phyloP scores from a whole-genome alignment of 2,113 vertebrate genomes.

The Rhynchomys soricoides region DNA sequence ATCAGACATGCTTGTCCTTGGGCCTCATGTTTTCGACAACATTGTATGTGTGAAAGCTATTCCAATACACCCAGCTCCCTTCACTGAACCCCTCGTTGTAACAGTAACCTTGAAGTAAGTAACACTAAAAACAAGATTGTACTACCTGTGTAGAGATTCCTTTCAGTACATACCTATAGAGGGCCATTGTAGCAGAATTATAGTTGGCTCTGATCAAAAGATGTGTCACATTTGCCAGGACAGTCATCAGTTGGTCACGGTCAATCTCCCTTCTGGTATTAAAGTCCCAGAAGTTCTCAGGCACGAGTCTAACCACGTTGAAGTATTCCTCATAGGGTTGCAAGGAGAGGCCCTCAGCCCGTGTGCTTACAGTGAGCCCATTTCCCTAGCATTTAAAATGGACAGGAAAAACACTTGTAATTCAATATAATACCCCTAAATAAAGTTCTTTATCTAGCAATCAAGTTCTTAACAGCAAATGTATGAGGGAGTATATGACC shows the following conservation, averaged over 20 bases:
- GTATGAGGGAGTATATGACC: rapidly evolving
- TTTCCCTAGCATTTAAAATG: constrained; percentile 89
- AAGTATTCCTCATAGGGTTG: constrained; percentile 88
- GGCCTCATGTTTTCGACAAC: background rate
- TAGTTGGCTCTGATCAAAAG: constrained; percentile 90
- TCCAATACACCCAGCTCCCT: background rate
- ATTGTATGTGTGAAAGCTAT: background rate
- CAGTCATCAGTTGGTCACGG: constrained; percentile 90
- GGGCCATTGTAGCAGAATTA: constrained; percentile 86
- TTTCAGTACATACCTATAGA: constrained; percentile 86
- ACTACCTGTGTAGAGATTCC: rapidly evolving
- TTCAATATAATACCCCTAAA: background rate
- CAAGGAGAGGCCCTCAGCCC: constrained; percentile 85
- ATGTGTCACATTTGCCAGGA: constrained; percentile 89
- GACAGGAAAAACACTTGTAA: background rate
- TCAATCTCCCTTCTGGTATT: constrained; percentile 84
- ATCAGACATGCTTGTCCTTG: background rate
- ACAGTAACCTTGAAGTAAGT: background rate
- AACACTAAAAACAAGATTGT: background rate
- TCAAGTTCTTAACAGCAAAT: background rate
- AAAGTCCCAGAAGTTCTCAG: constrained; percentile 87
- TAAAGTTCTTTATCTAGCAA: background rate
- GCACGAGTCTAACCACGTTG: constrained; percentile 84
- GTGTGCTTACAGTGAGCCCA: constrained; percentile 86
- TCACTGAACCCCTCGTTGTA: background rate